Percentiles rank a stretch among this genome's conserved stretches.
Evolutionary conservation across 2,888 invertebrate species (phyloP).

Genomic region (Caenorhabditis sp.): DNA sequence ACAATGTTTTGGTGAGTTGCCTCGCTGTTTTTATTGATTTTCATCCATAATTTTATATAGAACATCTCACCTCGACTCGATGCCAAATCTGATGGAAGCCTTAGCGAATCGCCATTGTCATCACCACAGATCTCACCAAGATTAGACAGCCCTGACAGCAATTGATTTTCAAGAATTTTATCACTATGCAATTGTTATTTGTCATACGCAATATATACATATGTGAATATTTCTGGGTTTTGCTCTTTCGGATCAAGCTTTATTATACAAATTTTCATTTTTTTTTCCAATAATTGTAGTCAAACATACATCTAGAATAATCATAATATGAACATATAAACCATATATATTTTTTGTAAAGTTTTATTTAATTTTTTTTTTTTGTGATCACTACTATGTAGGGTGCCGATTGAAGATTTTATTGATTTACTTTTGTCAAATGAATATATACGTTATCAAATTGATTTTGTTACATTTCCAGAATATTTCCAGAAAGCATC

Average conservation of each 20-base stretch:
- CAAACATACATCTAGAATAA: background rate
- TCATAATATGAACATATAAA: background rate
- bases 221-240: background rate
- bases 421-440: background rate
- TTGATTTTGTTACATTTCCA: background rate
- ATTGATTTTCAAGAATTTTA: no score
- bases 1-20: background rate
- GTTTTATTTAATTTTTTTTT: background rate
- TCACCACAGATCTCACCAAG: conserved; percentile 37
- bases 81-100: conserved; percentile 17
- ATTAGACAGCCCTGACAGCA: conserved; percentile 20
- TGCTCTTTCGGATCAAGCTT: background rate
- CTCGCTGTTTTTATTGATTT: background rate
- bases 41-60: background rate
- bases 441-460: background rate
- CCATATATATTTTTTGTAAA: background rate
- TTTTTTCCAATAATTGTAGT: background rate
- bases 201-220: background rate
- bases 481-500: no score
- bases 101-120: conserved; percentile 27
- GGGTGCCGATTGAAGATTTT: background rate
- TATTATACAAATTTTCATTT: background rate
- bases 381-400: background rate
- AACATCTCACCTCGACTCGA: conserved; percentile 12
- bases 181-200: background rate